Percentiles rank a stretch among this genome's conserved stretches.
phyloP scores from a whole-genome alignment of 1,140 invertebrate genomes.

The Phenacoccus solenopsis region DNA sequence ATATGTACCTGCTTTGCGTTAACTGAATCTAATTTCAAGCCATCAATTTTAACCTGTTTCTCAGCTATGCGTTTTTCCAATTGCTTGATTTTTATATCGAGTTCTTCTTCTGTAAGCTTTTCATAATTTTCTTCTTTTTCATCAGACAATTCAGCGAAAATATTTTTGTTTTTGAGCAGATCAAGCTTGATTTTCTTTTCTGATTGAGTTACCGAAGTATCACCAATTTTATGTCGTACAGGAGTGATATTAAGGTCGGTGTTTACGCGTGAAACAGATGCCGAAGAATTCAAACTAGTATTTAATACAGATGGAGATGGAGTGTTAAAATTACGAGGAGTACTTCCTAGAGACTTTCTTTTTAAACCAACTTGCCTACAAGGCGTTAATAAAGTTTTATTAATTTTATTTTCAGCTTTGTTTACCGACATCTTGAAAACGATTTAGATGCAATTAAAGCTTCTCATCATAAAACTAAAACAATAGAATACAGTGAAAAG shows the following conservation, averaged over 20 bases:
- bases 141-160: too few relatives aligned
- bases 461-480: too few relatives aligned
- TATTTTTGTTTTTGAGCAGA: too few relatives aligned
- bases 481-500: too few relatives aligned
- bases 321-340: not conserved
- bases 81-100: not conserved
- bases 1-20: not conserved
- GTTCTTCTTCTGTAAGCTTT: not conserved
- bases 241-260: not conserved
- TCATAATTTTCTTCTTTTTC: too few relatives aligned
- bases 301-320: too few relatives aligned
- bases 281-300: not conserved
- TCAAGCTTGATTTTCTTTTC: not conserved
- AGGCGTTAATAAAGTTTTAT: not conserved
- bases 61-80: not conserved
- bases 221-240: not conserved
- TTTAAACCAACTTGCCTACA: not conserved
- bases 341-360: not conserved
- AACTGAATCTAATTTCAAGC: not conserved
- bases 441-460: not conserved
- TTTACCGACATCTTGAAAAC: not conserved
- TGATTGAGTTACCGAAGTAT: too few relatives aligned
- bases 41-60: not conserved
- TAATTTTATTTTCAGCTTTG: not conserved
- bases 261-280: not conserved